Evolutionary conservation across 2,888 invertebrate species (phyloP), one percentile per base, ranked within the genome.

Genomic region (Noctua fimbriata): DNA sequence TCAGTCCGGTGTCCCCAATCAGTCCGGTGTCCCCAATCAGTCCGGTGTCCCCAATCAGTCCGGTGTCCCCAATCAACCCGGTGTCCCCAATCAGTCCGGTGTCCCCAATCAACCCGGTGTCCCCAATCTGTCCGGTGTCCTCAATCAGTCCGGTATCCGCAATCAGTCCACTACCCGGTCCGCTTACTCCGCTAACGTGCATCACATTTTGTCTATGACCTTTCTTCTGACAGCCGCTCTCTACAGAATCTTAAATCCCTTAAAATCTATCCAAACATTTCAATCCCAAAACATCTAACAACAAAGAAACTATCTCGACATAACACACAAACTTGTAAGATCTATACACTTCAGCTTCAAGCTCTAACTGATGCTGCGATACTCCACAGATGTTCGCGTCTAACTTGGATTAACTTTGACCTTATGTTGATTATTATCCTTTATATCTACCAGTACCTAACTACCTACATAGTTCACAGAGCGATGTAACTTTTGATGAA

Each of bases 311-410:
- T 78, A 16, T 67, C 10, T 67, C 58, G n/a, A 21, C 41, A 44
- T 24, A 69, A 47, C 32, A 63, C 21, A 47, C 65, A 58, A 76
- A 82, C 65, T 81, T 82, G 24, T 41, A 47, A 65, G 44, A 60
- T 63, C 28, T 32, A 63, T 55, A 76, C 65, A 52, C 69, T 60
- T n/a, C n/a, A 4, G 21, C 69, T 78, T 10, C 24, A 67, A 7
- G 21, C 69, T 78, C 12, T 12, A 69, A 69, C 70, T 69, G 49
- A 66, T 44, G 67, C 65, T 49, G 72, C 16, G 47, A 76, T 73
- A 60, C 58, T 28, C 58, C 69, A 21, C 81, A 82, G 73, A 81
- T 82, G 77, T 70, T 73, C n/a, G 24, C 36, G n/a, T n/a, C 73
- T n/a, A 66, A 72, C 81, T 70, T 70, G 49, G n/a, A 28, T 65